phyloP scores from a whole-genome alignment of 2,113 vertebrate genomes.

The Setophaga kirtlandii region DNA sequence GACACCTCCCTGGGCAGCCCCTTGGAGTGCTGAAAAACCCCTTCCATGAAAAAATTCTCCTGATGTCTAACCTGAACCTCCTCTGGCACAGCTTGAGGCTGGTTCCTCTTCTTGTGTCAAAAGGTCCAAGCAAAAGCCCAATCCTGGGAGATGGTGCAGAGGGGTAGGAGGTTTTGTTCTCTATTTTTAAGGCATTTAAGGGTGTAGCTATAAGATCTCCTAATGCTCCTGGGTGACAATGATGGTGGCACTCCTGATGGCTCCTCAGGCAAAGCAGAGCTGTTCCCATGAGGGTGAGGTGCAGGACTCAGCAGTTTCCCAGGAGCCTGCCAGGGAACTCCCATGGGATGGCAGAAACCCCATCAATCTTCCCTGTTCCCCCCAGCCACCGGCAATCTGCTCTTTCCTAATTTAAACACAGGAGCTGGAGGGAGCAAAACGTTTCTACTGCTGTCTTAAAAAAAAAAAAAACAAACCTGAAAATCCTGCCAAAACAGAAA shows the following conservation, averaged over 20 bases:
- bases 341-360: neutral
- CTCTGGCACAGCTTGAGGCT: neutral
- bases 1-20: neutral
- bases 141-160: neutral
- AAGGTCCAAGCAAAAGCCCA: neutral
- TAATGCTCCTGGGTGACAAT: neutral
- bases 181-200: neutral
- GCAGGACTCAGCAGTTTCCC: conserved; percentile 31
- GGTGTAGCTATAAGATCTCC: neutral
- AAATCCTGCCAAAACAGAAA: conserved; percentile 22
- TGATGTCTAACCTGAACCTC: neutral
- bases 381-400: neutral
- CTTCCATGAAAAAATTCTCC: neutral
- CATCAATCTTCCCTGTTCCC: neutral
- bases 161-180: neutral
- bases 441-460: neutral
- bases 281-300: neutral
- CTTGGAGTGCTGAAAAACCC: neutral
- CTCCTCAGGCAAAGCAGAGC: neutral
- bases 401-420: conserved; percentile 8
- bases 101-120: neutral
- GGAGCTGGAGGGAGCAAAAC: neutral
- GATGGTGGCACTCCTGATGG: neutral
- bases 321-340: conserved; percentile 11
- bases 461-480: neutral